These are phyloP conservation scores for Cyprinodon brontotheroides DNA, from an alignment of 2,113 vertebrate genomes.

Conservation along the genomic window DNA sequence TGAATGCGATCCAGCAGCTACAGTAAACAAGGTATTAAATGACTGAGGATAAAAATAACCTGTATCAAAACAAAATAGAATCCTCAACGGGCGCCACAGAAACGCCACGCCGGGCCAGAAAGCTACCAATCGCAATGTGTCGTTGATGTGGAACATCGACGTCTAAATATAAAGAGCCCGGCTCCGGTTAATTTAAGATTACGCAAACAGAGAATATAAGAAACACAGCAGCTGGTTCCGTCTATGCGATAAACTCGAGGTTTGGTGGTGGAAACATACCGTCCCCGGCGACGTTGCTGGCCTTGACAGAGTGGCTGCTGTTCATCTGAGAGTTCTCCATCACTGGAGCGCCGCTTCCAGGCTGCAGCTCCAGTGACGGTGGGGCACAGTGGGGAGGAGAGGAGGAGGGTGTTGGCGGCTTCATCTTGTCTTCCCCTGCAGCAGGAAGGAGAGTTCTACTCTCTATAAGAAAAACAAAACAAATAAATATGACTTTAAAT, in stretches of 20 bases:
- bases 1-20: conserved; percentile 9
- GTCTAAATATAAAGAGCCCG: not conserved
- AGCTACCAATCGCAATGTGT: not conserved
- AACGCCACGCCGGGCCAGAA: not conserved
- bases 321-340: conserved; percentile 72
- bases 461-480: conserved; percentile 38
- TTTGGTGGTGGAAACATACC: conserved; percentile 46
- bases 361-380: conserved; percentile 61
- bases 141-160: not conserved
- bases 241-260: not conserved
- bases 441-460: conserved; percentile 57
- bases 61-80: conserved; percentile 55
- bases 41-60: conserved; percentile 47
- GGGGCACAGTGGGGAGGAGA: conserved; percentile 55
- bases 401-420: conserved; percentile 67
- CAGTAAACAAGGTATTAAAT: conserved; percentile 63
- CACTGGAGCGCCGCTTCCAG: conserved; percentile 57
- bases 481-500: not conserved
- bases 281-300: conserved; percentile 70
- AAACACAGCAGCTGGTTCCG: not conserved
- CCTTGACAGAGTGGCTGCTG: conserved; percentile 70
- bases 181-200: not conserved
- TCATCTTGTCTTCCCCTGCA: conserved; percentile 67
- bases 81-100: not conserved
- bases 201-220: not conserved